A percentile compares a stretch with the other conserved stretches of the same genome.
These are phyloP conservation scores for Polyommatus iphigenia DNA, from an alignment of 2,888 invertebrate genomes.

Conservation along the genomic window DNA sequence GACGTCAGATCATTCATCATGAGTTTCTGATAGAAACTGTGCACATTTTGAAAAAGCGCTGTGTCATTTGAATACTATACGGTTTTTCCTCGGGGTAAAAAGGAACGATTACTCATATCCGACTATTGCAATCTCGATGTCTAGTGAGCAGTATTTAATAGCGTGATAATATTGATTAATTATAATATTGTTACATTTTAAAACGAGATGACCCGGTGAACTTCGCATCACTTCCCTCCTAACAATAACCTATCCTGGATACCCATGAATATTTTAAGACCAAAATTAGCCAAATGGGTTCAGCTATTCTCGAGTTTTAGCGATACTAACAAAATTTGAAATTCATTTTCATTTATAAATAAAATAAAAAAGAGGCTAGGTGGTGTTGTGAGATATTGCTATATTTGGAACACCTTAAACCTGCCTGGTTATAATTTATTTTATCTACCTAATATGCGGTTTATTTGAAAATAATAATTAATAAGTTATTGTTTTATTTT, in stretches of 20 bases:
- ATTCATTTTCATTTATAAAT: too few species aligned
- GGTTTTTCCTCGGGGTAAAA: conserved; percentile 14
- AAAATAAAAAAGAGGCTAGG: too few species aligned
- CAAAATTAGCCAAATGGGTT: too few species aligned
- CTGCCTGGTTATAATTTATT: background rate
- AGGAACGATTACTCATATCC: background rate
- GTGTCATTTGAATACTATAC: background rate
- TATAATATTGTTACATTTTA: too few species aligned
- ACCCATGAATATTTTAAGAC: too few species aligned
- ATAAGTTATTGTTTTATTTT: background rate
- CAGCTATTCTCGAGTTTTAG: too few species aligned
- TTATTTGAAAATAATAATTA: background rate
- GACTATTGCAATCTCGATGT: background rate
- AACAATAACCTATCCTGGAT: too few species aligned
- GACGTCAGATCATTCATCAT: background rate
- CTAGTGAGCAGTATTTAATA: background rate
- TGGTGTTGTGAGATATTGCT: too few species aligned
- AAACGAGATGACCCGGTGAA: too few species aligned
- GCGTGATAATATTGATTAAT: background rate
- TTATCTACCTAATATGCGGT: background rate
- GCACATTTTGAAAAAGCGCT: background rate
- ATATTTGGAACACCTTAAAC: background rate
- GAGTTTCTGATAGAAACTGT: background rate
- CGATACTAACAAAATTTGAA: too few species aligned
- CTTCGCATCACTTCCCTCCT: too few species aligned